Evolutionary conservation across 2,888 invertebrate genomes (phyloP), one percentile per base, ranked within the genome.

Genomic region (Oithona nana): DNA sequence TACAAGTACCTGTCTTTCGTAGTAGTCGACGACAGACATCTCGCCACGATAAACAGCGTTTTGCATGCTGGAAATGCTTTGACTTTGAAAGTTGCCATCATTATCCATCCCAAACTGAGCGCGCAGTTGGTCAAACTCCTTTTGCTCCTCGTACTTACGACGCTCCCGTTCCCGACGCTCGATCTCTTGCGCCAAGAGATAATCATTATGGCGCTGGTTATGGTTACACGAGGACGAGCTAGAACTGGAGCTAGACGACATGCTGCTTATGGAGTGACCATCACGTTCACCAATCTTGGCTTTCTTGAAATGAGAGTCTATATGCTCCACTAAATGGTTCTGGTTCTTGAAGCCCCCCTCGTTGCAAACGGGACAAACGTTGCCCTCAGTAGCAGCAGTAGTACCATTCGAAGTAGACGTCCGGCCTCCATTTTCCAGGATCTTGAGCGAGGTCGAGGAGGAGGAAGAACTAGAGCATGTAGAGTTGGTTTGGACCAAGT

Each of bases 101-200:
- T 86, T 85, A 70, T 87, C 87, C 88, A 89, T 88, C 1, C 88
- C 88, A 69, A 88, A 88, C 71, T 87, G 86, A 1, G 86, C 87
- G 79, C 82, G 69, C 1, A 64, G 31, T 20, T 48, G 61, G 6
- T 30, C 20, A 59, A 57, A 59, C 28, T 49, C 49, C 24, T 28
- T 48, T 26, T 26, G n/a, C 49, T 59, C 59, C 29, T 49, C 59
- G 3, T 48, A 22, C 22, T 31, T 39, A 8, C 57, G 29, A 20
- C 28, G 20, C 26, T 49, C 22, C 49, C 24, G 2, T 30, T 57
- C 57, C n/a, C 28, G 31, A 8, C 20, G 11, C 4, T 57, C 31
- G 22, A 59, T 13, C n/a, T 49, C 20, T 1, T 48, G 24, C 13
- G 59, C 59, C 39, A 48, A 28, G 13, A 59, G 28, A 24, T 49